phyloP scores from a whole-genome alignment of 2,888 invertebrate species.

The Psylliodes chrysocephalus region DNA sequence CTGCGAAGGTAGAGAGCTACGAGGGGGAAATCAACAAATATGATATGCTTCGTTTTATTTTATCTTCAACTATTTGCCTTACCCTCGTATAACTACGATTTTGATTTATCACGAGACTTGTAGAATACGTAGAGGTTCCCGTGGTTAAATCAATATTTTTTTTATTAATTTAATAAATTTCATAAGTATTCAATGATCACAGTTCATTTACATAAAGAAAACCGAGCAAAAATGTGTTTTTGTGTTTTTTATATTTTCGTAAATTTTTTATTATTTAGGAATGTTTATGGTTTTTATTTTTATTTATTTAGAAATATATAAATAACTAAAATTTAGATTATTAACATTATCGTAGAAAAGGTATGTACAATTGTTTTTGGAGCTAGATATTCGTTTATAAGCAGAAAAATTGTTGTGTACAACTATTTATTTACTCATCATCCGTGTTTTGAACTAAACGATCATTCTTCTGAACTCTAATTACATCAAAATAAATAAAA shows the following conservation, averaged over 20 bases:
- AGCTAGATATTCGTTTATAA: too few species aligned
- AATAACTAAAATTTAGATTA: neutral
- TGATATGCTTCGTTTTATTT: constrained; percentile 53
- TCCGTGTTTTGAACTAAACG: too few species aligned
- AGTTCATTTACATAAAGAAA: constrained; percentile 55
- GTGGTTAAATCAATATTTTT: constrained; percentile 15
- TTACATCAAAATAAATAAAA: too few species aligned
- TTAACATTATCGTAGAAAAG: neutral
- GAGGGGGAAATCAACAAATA: constrained; percentile 43
- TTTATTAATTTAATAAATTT: constrained; percentile 31
- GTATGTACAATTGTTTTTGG: neutral
- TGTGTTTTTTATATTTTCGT: too few species aligned
- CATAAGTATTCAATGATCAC: constrained; percentile 60
- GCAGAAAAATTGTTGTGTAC: too few species aligned
- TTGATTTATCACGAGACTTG: constrained; percentile 3
- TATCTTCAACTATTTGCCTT: constrained; percentile 10
- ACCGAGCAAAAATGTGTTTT: neutral
- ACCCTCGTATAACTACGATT: constrained; percentile 20
- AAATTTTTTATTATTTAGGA: neutral
- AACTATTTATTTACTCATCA: too few species aligned
- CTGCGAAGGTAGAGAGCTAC: constrained; percentile 19
- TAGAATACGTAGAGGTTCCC: neutral
- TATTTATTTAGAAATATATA: neutral
- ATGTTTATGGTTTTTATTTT: neutral
- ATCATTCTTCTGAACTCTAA: too few species aligned